Base-by-base conservation (phyloP, 1,140 invertebrate species). In the Dendroctonus valens region DNA sequence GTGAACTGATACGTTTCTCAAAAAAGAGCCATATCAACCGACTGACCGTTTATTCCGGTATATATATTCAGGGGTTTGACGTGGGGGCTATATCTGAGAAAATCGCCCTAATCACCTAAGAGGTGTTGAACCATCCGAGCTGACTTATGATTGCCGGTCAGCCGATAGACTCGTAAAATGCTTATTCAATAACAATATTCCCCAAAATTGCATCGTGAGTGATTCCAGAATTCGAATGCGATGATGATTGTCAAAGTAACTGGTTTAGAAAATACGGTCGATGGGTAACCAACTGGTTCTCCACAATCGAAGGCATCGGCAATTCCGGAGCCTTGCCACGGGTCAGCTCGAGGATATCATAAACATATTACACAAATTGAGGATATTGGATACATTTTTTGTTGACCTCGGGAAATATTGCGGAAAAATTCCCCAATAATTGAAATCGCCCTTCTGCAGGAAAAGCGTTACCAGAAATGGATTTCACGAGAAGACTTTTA, bases 41-140 rank as follows among this genome's bases (percentile, higher is more conserved):
- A 11, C 59, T 52, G 59, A 68, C 66, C n/a, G 59, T 68, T 62
- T 68, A 68, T 63, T 62, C 66, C 42, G 58, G 59, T 68, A 67
- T 71, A 64, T 67, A 69, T 71, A 71, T 71, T 69, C 64, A 69
- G 64, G 59, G 60, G 70, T 73, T 73, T 73, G 71, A 73, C 71
- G 59, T 49, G 65, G 64, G 57, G 67, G 69, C 69, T 63, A 72
- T 72, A 72, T 70, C 66, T 62, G 59, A 72, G 70, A 74, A 69
- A 68, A 76, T 74, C 59, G 67, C 69, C 72, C 70, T 74, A 76
- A 76, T 76, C 74, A 76, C 73, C 70, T 76, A 76, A 76, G 73
- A 76, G 74, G 74, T 76, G 73, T n/a, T n/a, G n/a, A 73, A 74
- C 72, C 74, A 72, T 71, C 69, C 59, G 65, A n/a, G 51, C 68